Evolutionary conservation across 2,113 vertebrate genomes (phyloP).

Genomic region (Fregetta grallaria): DNA sequence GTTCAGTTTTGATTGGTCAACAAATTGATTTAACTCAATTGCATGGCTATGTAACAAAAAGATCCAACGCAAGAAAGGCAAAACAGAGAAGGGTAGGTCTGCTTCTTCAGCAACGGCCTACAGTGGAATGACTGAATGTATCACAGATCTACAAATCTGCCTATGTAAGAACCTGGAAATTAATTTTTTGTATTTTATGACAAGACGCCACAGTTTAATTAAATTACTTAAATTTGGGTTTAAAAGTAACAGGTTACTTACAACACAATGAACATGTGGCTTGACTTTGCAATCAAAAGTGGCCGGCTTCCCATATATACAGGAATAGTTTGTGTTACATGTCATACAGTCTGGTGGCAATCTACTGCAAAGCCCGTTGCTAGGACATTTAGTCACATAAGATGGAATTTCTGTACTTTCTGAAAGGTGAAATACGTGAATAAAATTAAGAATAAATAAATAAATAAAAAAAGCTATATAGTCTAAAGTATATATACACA

Average conservation of each 20-base stretch:
- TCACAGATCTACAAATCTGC: neutral
- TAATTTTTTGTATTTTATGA: neutral
- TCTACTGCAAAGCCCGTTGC: conserved; percentile 83
- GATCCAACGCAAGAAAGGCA: neutral
- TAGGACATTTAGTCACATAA: conserved; percentile 84
- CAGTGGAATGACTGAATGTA: fast-evolving
- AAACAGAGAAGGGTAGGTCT: neutral
- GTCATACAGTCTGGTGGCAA: conserved; percentile 86
- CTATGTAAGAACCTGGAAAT: neutral
- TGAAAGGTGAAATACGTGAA: neutral
- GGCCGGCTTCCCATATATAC: conserved; percentile 82
- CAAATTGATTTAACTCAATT: neutral
- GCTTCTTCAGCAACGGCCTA: neutral
- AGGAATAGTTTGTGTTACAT: conserved; percentile 86
- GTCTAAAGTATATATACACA: fast-evolving
- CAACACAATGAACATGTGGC: conserved; percentile 85
- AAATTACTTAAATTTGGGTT: neutral
- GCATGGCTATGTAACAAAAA: neutral
- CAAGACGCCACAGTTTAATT: neutral
- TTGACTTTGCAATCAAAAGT: conserved; percentile 84
- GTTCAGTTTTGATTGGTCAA: neutral
- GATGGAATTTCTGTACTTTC: conserved; percentile 69
- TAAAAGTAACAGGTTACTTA: conserved; percentile 74
- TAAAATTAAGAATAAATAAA: neutral
- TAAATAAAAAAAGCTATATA: fast-evolving